phyloP scores from a whole-genome alignment of 2,888 invertebrate species.

The Tachystola acroxantha region DNA sequence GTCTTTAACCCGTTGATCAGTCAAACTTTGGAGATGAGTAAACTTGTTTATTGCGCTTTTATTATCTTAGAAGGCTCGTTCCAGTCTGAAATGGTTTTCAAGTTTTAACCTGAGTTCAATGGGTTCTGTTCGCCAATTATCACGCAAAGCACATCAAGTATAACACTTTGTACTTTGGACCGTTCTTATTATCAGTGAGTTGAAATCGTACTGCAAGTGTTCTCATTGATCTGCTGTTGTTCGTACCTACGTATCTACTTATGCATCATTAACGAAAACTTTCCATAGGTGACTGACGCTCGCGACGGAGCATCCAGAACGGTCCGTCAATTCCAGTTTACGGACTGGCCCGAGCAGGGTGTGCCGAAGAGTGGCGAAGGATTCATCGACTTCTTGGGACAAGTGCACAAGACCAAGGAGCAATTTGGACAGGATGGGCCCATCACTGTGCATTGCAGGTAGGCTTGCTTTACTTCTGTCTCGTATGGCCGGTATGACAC shows the following conservation, averaged over 20 bases:
- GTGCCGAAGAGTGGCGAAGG: slow-evolving; percentile 99
- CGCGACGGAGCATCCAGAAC: slow-evolving; percentile 97
- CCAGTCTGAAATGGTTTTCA: not conserved
- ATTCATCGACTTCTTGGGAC: slow-evolving; percentile 99
- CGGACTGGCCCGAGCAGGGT: slow-evolving; percentile 97
- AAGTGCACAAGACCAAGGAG: slow-evolving; percentile 99
- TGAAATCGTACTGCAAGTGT: too few species aligned
- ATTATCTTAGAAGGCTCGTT: not conserved
- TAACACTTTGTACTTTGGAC: too few species aligned
- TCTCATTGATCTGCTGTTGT: too few species aligned
- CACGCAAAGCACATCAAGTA: too few species aligned
- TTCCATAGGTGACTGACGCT: slow-evolving; percentile 92
- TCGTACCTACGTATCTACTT: too few species aligned
- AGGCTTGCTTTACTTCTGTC: not conserved
- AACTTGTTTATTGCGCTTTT: slow-evolving; percentile 18
- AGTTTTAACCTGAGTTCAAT: too few species aligned
- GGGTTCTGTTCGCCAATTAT: too few species aligned
- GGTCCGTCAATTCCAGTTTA: slow-evolving; percentile 97
- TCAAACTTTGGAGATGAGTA: slow-evolving; percentile 9
- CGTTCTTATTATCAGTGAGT: too few species aligned
- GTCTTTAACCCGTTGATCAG: not conserved
- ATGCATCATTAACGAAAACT: too few species aligned
- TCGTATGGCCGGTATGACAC: too few species aligned
- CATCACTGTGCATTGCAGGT: slow-evolving; percentile 98
- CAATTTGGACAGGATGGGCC: slow-evolving; percentile 99